Evolutionary conservation across 2,113 vertebrate genomes (phyloP), one percentile per base, ranked within the genome.

Genomic region (Dinomys branickii): DNA sequence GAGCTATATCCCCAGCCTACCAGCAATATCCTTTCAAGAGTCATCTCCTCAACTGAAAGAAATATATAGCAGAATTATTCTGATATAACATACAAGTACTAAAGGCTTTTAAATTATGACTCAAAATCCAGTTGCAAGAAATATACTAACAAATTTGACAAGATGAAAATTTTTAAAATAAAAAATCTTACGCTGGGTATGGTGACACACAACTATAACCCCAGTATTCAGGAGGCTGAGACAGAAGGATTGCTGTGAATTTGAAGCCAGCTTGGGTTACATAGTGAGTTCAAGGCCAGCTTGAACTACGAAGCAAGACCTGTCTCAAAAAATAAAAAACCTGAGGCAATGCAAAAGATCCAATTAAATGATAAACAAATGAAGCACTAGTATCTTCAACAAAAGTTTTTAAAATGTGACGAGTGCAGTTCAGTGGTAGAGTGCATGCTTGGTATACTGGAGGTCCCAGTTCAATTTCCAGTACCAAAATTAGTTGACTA

Each of bases 401-500:
- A 85, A 2, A 81, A 95, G 58, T 20, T 75, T 94, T 65, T 63
- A 63, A 85, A 89, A 85, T 85, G 3, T 96, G 54, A 58, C 26
- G 52, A 11, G 4, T 81, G 50, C 8, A 81, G 30, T 8, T 81
- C 30, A 81, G 8, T 54, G 4, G 78, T 5, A 54, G 35, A 56
- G 22, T 28, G 22, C 26, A 56, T 59, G 24, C 54, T 59, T 83
- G 41, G n/a, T 52, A 59, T 38, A 35, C 56, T 26, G 4, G 4
- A 41, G 54, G n/a, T 12, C n/a, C 81, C 41, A n/a, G n/a, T 28
- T 81, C 56, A 41, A 59, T 59, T n/a, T 22, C n/a, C n/a, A n/a
- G n/a, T n/a, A n/a, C 22, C 56, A 38, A 82, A 58, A 58, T 82
- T 82, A 56, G 35, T 16, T n/a, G n/a, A n/a, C n/a, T 67, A 58